A percentile compares a stretch with the other conserved stretches of the same genome.
Evolutionary conservation across 92 coral and sea anemone genomes (phyloP).

Genomic region (Scolanthus callimorphus): DNA sequence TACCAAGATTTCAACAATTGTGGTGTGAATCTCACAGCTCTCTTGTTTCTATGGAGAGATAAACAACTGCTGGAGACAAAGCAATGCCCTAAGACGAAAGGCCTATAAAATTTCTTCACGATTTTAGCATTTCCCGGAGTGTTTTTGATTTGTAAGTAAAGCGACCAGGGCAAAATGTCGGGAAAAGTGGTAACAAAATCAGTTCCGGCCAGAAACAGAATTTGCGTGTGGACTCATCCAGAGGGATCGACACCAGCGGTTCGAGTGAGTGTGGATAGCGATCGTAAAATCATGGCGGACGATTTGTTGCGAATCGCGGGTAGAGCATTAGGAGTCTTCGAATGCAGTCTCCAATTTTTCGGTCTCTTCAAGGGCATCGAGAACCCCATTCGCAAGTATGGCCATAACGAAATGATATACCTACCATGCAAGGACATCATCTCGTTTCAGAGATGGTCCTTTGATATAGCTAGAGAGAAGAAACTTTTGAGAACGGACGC

Average conservation of each 20-base stretch:
- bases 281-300: conserved; percentile 62
- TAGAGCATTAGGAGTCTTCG: conserved; percentile 47
- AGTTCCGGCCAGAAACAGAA: conserved; percentile 58
- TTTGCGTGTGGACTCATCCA: conserved; percentile 87
- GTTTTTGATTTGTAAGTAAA: no score
- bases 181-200: no score
- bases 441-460: conserved; percentile 90
- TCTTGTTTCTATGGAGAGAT: no score
- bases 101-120: no score
- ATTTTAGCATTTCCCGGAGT: no score
- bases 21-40: no score
- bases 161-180: no score
- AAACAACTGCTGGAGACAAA: no score
- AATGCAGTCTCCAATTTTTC: conserved; percentile 64
- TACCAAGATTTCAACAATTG: no score
- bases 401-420: conserved; percentile 59
- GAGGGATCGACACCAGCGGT: conserved; percentile 83
- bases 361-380: conserved; percentile 80
- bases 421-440: conserved; percentile 78
- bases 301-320: conserved; percentile 71
- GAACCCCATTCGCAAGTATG: conserved; percentile 70
- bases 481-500: conserved; percentile 66
- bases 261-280: conserved; percentile 63
- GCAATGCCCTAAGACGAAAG: no score
- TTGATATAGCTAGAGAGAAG: conserved; percentile 78